These are phyloP conservation scores for Melieria crassipennis DNA, from an alignment of 2,888 invertebrate genomes.

Conservation along the genomic window DNA sequence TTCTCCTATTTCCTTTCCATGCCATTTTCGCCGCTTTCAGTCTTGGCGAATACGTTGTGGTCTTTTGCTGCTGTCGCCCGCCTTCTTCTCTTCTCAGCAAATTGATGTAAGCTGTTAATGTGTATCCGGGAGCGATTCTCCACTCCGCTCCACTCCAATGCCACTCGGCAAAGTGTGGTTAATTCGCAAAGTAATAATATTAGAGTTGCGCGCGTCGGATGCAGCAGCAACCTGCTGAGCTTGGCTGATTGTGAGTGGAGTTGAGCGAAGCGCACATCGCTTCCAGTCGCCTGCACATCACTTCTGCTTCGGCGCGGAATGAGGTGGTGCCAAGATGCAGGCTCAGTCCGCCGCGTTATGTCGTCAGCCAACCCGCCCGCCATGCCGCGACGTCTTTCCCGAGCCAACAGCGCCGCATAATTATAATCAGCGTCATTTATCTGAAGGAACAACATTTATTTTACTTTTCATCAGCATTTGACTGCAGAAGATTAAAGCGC, in stretches of 20 bases:
- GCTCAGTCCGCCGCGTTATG: neutral
- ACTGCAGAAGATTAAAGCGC: neutral
- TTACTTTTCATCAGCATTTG: conserved; percentile 31
- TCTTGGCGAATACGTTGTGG: conserved; percentile 5
- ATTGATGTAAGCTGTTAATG: conserved; percentile 59
- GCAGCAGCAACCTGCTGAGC: conserved; percentile 10
- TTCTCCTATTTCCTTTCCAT: neutral
- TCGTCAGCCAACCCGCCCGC: neutral
- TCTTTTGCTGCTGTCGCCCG: conserved; percentile 5
- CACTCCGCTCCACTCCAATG: conserved; percentile 51
- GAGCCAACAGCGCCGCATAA: conserved; percentile 56
- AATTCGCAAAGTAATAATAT: conserved; percentile 60
- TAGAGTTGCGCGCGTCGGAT: conserved; percentile 45
- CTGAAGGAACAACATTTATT: conserved; percentile 36
- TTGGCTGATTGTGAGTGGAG: too few species aligned
- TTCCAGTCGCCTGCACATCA: neutral
- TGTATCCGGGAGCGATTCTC: conserved; percentile 60
- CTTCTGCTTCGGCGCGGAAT: neutral
- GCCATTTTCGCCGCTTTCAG: conserved; percentile 10
- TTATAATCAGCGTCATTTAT: conserved; percentile 59
- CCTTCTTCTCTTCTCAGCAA: conserved; percentile 38
- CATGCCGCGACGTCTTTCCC: neutral
- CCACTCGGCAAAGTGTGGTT: conserved; percentile 46
- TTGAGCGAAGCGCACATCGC: too few species aligned
- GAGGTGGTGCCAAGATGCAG: neutral